phyloP scores from a whole-genome alignment of 1,140 invertebrate species.

The Plectrocnemia conspersa region DNA sequence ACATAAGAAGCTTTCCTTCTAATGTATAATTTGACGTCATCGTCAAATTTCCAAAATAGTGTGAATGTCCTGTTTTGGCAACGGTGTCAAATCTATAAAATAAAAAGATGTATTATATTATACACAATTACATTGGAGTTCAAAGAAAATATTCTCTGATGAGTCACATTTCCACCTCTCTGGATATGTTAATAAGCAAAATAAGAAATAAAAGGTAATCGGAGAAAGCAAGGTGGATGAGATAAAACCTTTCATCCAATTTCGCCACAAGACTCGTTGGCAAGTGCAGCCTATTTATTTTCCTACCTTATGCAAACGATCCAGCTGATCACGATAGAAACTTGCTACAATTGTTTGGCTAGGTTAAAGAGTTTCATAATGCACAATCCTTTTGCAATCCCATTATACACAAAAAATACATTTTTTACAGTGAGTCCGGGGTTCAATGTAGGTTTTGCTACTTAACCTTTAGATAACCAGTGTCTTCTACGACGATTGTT shows the following conservation, averaged over 20 bases:
- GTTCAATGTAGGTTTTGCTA: too few relatives aligned
- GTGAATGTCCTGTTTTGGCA: constrained; percentile 42
- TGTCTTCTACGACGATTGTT: too few relatives aligned
- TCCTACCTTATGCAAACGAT: too few relatives aligned
- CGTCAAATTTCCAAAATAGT: constrained; percentile 43
- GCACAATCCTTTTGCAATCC: too few relatives aligned
- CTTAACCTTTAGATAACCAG: too few relatives aligned
- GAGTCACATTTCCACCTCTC: neutral
- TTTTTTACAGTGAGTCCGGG: too few relatives aligned
- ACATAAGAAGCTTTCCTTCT: constrained; percentile 57
- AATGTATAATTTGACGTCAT: constrained; percentile 55
- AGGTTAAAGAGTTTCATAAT: too few relatives aligned
- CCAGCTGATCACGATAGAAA: too few relatives aligned
- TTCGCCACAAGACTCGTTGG: neutral
- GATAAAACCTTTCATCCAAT: neutral
- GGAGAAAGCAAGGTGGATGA: neutral
- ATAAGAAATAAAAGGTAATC: neutral
- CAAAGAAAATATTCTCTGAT: neutral
- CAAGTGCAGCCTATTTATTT: too few relatives aligned
- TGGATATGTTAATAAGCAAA: neutral
- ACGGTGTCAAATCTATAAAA: constrained; percentile 48
- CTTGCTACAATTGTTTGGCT: too few relatives aligned
- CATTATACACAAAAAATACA: too few relatives aligned
- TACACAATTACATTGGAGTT: neutral
- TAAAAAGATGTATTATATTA: neutral